A percentile compares a stretch with the other conserved stretches of the same genome.
Evolutionary conservation across 2,888 invertebrate species (phyloP).

Genomic region (Buathra laborator): DNA sequence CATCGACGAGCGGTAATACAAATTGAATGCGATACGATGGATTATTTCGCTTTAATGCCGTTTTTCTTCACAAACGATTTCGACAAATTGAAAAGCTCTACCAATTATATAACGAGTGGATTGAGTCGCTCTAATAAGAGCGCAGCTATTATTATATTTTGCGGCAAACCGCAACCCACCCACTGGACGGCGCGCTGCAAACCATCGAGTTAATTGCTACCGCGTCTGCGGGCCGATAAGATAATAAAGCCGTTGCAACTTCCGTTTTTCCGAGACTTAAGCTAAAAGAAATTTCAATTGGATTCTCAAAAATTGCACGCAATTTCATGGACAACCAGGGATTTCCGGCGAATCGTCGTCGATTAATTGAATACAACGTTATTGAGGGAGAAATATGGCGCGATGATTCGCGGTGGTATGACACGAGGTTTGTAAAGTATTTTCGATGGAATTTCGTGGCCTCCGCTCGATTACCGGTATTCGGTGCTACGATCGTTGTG

Average conservation of each 20-base stretch:
- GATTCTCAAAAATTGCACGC: constrained; percentile 21
- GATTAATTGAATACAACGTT: background rate
- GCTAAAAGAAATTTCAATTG: background rate
- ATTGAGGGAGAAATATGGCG: background rate
- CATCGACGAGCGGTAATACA: background rate
- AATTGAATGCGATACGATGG: background rate
- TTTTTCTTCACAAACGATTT: background rate
- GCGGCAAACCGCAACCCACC: constrained; percentile 52
- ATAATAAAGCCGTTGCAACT: constrained; percentile 52
- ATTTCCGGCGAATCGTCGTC: constrained; percentile 20
- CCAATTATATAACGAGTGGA: constrained; percentile 41
- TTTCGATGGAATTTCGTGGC: constrained; percentile 38
- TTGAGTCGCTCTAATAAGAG: constrained; percentile 20
- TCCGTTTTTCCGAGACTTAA: constrained; percentile 16
- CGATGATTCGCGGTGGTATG: background rate
- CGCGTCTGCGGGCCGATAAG: constrained; percentile 56
- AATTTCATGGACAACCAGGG: background rate
- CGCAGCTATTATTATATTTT: constrained; percentile 12
- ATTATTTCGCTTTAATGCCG: background rate
- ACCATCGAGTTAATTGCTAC: constrained; percentile 42
- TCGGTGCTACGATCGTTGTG: background rate
- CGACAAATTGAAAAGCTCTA: constrained; percentile 15
- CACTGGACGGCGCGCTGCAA: constrained; percentile 3
- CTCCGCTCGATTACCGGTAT: constrained; percentile 24
- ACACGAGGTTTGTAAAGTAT: background rate